Conservation (phyloP, 2,888 invertebrate species). For the Xylophagus ater region DNA sequence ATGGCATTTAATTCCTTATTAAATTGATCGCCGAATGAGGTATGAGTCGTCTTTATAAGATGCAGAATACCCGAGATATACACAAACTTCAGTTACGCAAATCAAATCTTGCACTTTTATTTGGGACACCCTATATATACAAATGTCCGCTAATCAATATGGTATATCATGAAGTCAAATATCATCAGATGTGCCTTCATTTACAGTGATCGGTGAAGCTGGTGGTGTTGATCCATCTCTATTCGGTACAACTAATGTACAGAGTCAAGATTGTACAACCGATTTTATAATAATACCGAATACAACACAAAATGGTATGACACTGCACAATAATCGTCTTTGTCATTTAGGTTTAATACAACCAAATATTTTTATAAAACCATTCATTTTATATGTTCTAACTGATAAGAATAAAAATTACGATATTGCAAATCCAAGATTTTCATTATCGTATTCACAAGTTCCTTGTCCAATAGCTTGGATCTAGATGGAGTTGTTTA, state of each 20-base stretch:
- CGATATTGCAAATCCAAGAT: constrained; percentile 57
- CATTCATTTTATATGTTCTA: constrained; percentile 57
- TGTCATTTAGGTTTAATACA: constrained; percentile 55
- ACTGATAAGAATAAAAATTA: constrained; percentile 46
- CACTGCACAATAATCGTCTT: constrained; percentile 48
- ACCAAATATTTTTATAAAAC: constrained; percentile 44
- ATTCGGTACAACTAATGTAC: constrained; percentile 43
- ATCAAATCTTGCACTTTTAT: too few relatives aligned
- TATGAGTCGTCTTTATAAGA: too few relatives aligned
- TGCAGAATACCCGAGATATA: too few relatives aligned
- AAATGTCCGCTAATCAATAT: constrained; percentile 55
- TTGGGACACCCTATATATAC: too few relatives aligned
- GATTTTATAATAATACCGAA: constrained; percentile 63
- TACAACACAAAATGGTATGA: constrained; percentile 40
- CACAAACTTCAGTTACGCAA: too few relatives aligned
- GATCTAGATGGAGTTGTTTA: too few relatives aligned
- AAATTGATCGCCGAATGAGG: too few relatives aligned
- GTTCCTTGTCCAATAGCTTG: constrained; percentile 47
- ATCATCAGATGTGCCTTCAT: constrained; percentile 42
- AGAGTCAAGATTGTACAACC: constrained; percentile 45
- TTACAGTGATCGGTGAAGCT: constrained; percentile 53
- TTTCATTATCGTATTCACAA: constrained; percentile 53
- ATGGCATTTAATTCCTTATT: too few relatives aligned
- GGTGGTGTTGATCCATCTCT: constrained; percentile 45
- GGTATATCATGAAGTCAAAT: constrained; percentile 49